These are phyloP conservation scores for Drosophila azteca DNA, from an alignment of 1,140 invertebrate genomes.

Conservation along the genomic window DNA sequence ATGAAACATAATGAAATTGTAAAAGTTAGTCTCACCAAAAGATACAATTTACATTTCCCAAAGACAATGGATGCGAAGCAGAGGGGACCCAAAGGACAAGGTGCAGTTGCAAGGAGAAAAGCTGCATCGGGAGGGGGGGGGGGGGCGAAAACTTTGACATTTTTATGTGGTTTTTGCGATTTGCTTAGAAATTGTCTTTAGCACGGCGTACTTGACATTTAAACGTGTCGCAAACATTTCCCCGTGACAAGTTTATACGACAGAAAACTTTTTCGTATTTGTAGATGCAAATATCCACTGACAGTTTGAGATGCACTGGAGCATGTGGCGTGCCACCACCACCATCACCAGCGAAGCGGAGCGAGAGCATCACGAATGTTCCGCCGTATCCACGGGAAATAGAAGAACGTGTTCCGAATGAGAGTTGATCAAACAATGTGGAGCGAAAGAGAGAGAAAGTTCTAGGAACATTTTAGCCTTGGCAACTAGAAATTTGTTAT, in stretches of 20 bases:
- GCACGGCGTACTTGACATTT: constrained; percentile 76
- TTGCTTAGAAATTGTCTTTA: constrained; percentile 78
- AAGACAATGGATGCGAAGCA: constrained; percentile 45
- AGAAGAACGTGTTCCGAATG: constrained; percentile 49
- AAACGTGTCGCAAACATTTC: constrained; percentile 76
- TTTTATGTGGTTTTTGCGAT: constrained; percentile 74
- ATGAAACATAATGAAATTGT: constrained; percentile 82
- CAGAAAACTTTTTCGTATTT: constrained; percentile 34
- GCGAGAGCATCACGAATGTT: constrained; percentile 26
- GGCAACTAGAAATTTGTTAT: too few relatives aligned
- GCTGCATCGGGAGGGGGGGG: too few relatives aligned
- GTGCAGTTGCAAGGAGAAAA: too few relatives aligned
- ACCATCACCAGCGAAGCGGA: constrained; percentile 19
- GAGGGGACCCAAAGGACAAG: constrained; percentile 6
- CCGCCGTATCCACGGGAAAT: constrained; percentile 28
- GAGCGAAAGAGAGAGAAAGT: too few relatives aligned
- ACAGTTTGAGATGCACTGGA: constrained; percentile 64
- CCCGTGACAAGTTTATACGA: constrained; percentile 50
- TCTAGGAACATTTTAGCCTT: too few relatives aligned
- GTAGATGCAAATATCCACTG: constrained; percentile 64
- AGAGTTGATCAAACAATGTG: constrained; percentile 33
- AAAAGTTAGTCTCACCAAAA: constrained; percentile 72
- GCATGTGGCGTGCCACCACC: constrained; percentile 22
- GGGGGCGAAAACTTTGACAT: constrained; percentile 67
- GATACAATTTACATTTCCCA: constrained; percentile 78